A percentile compares a stretch with the other conserved stretches of the same genome.
Conservation (phyloP, 2,797 vertebrate species). For the Lerista edwardsae region DNA sequence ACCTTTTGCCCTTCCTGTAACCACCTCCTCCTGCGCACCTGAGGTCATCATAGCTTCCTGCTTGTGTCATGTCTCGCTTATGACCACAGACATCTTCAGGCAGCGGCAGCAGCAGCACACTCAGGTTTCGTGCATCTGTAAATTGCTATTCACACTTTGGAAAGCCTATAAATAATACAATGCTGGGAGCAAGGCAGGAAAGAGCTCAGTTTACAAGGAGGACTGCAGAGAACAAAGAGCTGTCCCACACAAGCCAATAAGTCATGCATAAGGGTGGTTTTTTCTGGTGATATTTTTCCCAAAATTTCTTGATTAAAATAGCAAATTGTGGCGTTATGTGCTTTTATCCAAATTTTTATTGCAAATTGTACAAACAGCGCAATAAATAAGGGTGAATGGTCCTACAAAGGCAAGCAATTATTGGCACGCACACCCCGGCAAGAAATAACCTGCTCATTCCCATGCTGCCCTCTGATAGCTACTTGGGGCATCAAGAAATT, state of each 20-base stretch:
- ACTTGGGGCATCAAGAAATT: no score
- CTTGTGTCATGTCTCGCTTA: conserved; percentile 11
- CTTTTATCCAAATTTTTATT: no score
- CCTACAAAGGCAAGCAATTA: no score
- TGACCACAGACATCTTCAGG: not conserved
- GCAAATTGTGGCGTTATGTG: no score
- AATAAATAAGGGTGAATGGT: no score
- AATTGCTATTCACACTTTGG: not conserved
- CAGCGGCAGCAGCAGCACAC: not conserved
- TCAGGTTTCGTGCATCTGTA: conserved; percentile 23
- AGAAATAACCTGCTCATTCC: no score
- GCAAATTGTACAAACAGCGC: no score
- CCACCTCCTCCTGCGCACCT: conserved; percentile 21
- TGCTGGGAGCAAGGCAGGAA: not conserved
- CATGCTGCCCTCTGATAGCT: no score
- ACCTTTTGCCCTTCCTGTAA: conserved; percentile 17
- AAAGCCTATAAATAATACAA: conserved; percentile 6
- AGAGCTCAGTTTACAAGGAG: not conserved
- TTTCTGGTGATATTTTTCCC: no score
- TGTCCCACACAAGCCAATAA: not conserved
- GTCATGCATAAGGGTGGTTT: no score
- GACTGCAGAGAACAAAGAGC: not conserved
- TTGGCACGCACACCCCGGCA: no score
- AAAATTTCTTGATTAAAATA: no score
- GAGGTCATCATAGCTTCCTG: conserved; percentile 26